These are phyloP conservation scores for Aphrocallistes beatrix DNA, from an alignment of 37 sponge, comb jelly and placozoan genomes.

Conservation along the genomic window DNA sequence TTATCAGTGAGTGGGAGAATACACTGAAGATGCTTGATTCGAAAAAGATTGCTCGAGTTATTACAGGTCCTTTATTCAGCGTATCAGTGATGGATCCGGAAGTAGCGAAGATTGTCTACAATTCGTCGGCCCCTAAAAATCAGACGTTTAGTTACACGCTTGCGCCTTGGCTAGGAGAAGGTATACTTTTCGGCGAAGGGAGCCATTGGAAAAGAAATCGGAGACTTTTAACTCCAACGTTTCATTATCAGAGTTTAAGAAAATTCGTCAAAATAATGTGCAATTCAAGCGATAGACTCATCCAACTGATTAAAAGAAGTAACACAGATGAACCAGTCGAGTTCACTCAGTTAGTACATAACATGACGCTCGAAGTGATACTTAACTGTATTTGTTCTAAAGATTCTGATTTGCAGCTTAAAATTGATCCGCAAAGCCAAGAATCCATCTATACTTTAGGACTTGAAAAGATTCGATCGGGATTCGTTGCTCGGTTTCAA, in stretches of 20 bases:
- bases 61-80: not conserved
- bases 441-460: not conserved
- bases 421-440: not conserved
- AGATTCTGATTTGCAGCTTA: not conserved
- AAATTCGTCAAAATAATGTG: not conserved
- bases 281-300: not conserved
- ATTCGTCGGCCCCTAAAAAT: not conserved
- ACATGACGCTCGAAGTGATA: not conserved
- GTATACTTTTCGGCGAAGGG: not conserved
- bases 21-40: not conserved
- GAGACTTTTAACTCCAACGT: not conserved
- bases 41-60: not conserved
- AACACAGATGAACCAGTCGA: not conserved
- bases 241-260: not conserved
- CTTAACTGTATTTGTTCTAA: not conserved
- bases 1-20: not conserved
- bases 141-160: not conserved
- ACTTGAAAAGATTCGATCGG: not conserved
- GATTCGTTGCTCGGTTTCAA: not conserved
- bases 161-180: not conserved
- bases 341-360: not conserved
- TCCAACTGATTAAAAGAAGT: not conserved
- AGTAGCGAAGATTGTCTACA: not conserved
- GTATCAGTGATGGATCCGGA: not conserved
- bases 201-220: not conserved